phyloP scores from a whole-genome alignment of 2,888 invertebrate genomes.

The Stenolophus ochropezus region DNA sequence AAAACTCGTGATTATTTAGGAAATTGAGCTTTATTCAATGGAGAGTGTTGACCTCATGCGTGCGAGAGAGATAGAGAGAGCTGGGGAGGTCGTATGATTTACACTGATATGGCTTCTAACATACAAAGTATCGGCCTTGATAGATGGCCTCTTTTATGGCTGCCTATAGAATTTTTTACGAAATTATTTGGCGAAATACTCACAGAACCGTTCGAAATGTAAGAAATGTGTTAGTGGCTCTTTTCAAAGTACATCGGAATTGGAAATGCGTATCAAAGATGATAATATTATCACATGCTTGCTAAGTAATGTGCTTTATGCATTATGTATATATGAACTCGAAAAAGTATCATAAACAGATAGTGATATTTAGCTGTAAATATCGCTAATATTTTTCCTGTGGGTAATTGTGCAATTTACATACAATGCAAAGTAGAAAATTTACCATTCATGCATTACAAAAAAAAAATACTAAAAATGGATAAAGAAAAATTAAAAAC shows the following conservation, averaged over 20 bases:
- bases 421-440: too few species aligned
- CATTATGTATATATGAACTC: too few species aligned
- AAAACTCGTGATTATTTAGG: slow-evolving; percentile 35
- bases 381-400: too few species aligned
- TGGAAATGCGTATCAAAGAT: background rate
- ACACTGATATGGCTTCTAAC: slow-evolving; percentile 26
- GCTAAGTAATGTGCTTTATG: background rate
- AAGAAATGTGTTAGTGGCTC: background rate
- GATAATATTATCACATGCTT: background rate
- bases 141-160: slow-evolving; percentile 14
- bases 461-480: too few species aligned
- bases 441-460: too few species aligned
- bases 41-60: slow-evolving; percentile 13
- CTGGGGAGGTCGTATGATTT: background rate
- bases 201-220: background rate
- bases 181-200: slow-evolving; percentile 9
- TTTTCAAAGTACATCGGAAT: background rate
- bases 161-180: slow-evolving; percentile 13
- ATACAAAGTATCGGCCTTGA: slow-evolving; percentile 22
- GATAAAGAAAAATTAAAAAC: too few species aligned
- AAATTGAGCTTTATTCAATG: slow-evolving; percentile 32
- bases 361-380: too few species aligned
- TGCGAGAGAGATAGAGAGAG: background rate
- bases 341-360: too few species aligned
- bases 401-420: too few species aligned